Conservation (phyloP, 2,797 vertebrate species). For the Paratrypauchen microcephalus region DNA sequence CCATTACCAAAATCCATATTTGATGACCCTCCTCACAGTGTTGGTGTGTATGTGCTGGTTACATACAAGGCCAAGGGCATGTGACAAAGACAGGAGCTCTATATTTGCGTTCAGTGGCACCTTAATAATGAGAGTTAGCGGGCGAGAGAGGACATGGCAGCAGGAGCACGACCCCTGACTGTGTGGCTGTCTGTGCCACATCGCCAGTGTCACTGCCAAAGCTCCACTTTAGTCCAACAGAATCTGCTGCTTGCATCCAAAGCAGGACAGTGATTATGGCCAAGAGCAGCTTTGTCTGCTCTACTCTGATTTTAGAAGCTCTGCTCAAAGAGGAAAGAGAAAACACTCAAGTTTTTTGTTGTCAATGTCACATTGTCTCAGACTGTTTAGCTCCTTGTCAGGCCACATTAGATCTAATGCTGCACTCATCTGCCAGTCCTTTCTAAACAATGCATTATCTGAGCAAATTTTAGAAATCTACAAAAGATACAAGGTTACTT, state of each 20-base stretch:
- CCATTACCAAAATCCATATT: conserved; percentile 44
- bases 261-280: conserved; percentile 17
- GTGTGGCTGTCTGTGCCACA: conserved; percentile 24
- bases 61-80: conserved; percentile 55
- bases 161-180: conserved; percentile 42
- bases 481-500: conserved; percentile 32
- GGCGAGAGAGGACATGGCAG: conserved; percentile 33
- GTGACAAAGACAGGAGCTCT: conserved; percentile 51
- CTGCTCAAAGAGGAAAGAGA: neutral
- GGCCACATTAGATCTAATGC: conserved; percentile 54
- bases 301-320: conserved; percentile 25
- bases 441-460: conserved; percentile 46
- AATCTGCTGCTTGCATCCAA: conserved; percentile 25
- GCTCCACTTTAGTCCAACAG: conserved; percentile 33
- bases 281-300: conserved; percentile 18
- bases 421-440: conserved; percentile 43
- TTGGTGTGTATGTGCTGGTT: conserved; percentile 24
- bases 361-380: conserved; percentile 58
- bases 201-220: conserved; percentile 26
- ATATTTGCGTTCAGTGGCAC: conserved; percentile 64
- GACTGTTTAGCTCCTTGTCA: conserved; percentile 53
- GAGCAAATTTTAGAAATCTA: conserved; percentile 31
- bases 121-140: conserved; percentile 57
- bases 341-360: conserved; percentile 34
- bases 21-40: conserved; percentile 23